A percentile compares a stretch with the other conserved stretches of the same genome.
These are phyloP conservation scores for Parapristionchus giblindavisi DNA, from an alignment of 2,888 invertebrate genomes.

Conservation along the genomic window DNA sequence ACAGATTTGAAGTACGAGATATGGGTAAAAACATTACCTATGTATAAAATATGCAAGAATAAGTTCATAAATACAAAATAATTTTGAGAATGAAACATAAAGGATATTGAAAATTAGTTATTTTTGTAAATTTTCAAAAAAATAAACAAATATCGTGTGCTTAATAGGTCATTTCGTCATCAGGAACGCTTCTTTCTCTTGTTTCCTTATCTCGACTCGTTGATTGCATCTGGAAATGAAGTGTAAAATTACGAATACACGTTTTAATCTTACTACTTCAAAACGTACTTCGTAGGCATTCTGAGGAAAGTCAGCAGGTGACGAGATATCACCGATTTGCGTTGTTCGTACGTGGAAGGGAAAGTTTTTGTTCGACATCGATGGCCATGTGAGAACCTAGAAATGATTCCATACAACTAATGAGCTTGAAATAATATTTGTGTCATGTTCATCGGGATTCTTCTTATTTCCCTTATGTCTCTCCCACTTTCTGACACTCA, in stretches of 20 bases:
- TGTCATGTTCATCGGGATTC: background rate
- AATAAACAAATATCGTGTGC: too few relatives aligned
- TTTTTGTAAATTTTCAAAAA: too few relatives aligned
- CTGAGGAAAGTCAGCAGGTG: constrained; percentile 35
- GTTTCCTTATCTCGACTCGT: too few relatives aligned
- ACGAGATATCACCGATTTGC: constrained; percentile 73
- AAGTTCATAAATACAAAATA: too few relatives aligned
- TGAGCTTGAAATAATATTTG: background rate
- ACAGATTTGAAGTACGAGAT: background rate
- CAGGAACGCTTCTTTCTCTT: background rate
- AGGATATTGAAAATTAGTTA: too few relatives aligned
- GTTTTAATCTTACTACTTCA: background rate
- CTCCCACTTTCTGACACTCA: background rate
- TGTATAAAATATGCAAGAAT: background rate
- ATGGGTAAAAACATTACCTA: background rate
- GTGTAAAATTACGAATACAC: background rate
- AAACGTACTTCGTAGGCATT: constrained; percentile 30
- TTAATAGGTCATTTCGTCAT: constrained; percentile 28
- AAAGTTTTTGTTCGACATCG: constrained; percentile 86
- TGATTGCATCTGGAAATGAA: background rate
- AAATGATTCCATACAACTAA: constrained; percentile 60
- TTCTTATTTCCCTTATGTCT: background rate
- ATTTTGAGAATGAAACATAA: too few relatives aligned
- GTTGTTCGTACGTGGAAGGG: constrained; percentile 89
- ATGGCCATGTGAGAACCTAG: constrained; percentile 83